phyloP scores from a whole-genome alignment of 2,888 invertebrate genomes.

The Cheilosia variabilis region DNA sequence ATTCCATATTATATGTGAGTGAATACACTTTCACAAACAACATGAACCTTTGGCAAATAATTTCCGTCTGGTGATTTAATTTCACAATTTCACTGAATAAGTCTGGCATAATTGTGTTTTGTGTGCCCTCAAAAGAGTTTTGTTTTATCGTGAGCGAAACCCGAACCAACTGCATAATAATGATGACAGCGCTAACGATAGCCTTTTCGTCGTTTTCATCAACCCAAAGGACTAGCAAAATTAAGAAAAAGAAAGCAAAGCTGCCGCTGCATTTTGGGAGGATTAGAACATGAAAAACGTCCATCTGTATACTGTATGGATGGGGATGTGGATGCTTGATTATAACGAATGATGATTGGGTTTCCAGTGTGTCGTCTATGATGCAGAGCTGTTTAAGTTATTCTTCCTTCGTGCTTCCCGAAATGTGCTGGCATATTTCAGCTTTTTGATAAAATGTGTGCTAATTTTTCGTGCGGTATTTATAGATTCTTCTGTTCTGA shows the following conservation, averaged over 20 bases:
- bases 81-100: conserved; percentile 5
- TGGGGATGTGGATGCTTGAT: conserved; percentile 20
- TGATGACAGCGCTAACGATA: conserved; percentile 24
- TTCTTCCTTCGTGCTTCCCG: background rate
- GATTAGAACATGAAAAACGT: conserved; percentile 3
- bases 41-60: background rate
- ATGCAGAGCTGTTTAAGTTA: conserved; percentile 31
- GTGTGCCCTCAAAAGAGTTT: background rate
- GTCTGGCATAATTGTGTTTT: background rate
- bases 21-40: conserved; percentile 10
- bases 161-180: conserved; percentile 21
- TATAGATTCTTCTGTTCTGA: no score
- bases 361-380: conserved; percentile 41
- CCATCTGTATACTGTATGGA: background rate
- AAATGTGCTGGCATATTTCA: conserved; percentile 19
- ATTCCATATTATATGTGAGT: background rate
- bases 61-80: conserved; percentile 23
- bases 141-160: background rate
- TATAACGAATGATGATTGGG: conserved; percentile 60
- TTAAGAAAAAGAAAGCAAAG: conserved; percentile 24
- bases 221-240: conserved; percentile 12
- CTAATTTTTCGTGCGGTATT: background rate
- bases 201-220: conserved; percentile 11
- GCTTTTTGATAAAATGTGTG: background rate
- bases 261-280: background rate